A percentile compares a stretch with the other conserved stretches of the same genome.
These are phyloP conservation scores for Platypus cylindrus DNA, from an alignment of 2,888 invertebrate genomes.

Conservation along the genomic window DNA sequence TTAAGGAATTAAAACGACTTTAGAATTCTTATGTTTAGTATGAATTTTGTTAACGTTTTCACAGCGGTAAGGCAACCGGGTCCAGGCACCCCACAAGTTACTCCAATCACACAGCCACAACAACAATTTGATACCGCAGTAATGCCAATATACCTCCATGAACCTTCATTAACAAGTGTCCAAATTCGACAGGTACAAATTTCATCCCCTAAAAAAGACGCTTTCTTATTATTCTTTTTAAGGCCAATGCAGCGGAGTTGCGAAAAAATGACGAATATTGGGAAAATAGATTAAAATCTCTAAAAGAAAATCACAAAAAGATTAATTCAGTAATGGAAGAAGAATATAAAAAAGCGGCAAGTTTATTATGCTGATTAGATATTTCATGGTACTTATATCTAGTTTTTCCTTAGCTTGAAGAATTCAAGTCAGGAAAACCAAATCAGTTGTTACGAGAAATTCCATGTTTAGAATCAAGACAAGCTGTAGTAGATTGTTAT, in stretches of 20 bases:
- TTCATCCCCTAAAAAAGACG: not conserved
- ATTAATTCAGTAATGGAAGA: constrained; percentile 44
- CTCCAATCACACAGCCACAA: constrained; percentile 7
- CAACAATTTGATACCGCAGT: constrained; percentile 10
- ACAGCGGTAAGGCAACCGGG: constrained; percentile 17
- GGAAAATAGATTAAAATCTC: constrained; percentile 40
- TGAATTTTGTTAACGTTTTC: no score
- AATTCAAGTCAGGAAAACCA: constrained; percentile 20
- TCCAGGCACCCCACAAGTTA: constrained; percentile 4
- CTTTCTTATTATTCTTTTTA: not conserved
- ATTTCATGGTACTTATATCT: not conserved
- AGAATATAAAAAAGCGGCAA: constrained; percentile 44
- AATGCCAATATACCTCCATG: constrained; percentile 25
- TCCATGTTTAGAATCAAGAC: constrained; percentile 43
- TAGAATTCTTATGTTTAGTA: no score
- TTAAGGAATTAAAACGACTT: no score
- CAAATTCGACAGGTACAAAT: constrained; percentile 35
- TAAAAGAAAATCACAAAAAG: constrained; percentile 43
- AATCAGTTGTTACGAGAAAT: constrained; percentile 23
- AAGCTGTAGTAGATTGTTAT: constrained; percentile 47
- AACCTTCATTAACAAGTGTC: constrained; percentile 32
- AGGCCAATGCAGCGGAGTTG: constrained; percentile 43
- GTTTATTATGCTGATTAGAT: constrained; percentile 11
- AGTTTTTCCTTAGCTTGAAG: constrained; percentile 19
- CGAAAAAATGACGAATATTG: constrained; percentile 48